Percentiles rank a stretch among this genome's conserved stretches.
These are phyloP conservation scores for Sebastiscus tertius DNA, from an alignment of 2,797 vertebrate species.

Conservation along the genomic window DNA sequence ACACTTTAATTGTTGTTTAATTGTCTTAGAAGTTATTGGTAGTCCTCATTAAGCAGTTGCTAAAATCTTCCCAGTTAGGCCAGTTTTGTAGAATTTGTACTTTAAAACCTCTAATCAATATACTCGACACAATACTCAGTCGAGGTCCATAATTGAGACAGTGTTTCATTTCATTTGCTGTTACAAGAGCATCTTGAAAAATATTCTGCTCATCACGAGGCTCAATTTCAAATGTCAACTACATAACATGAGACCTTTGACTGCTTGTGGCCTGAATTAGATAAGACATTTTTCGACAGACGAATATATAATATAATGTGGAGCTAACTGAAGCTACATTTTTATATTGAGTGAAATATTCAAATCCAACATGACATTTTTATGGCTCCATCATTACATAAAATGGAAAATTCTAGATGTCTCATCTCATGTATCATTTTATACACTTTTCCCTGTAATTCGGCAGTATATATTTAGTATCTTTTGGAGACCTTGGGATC, in stretches of 20 bases:
- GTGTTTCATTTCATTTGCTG: not conserved
- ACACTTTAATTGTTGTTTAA: not conserved
- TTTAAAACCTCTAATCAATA: not conserved
- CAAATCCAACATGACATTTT: constrained; percentile 28
- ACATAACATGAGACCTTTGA: not conserved
- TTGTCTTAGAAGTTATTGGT: not conserved
- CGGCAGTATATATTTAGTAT: constrained; percentile 58
- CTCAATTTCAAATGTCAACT: not conserved
- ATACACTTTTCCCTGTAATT: constrained; percentile 62
- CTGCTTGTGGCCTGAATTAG: not conserved
- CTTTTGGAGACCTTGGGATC: constrained; percentile 50
- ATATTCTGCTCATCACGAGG: not conserved
- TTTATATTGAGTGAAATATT: constrained; percentile 40
- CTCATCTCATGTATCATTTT: constrained; percentile 44
- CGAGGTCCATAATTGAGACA: not conserved
- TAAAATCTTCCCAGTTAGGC: not conserved
- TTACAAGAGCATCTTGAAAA: not conserved
- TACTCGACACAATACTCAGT: not conserved
- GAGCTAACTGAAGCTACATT: constrained; percentile 10
- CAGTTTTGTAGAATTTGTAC: not conserved
- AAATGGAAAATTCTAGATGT: constrained; percentile 45
- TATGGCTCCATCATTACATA: constrained; percentile 41
- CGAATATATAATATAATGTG: not conserved
- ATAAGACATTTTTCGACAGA: not conserved
- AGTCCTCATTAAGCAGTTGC: not conserved